Conservation (phyloP, 2,113 vertebrate genomes). For the Psilopsiagon aurifrons region DNA sequence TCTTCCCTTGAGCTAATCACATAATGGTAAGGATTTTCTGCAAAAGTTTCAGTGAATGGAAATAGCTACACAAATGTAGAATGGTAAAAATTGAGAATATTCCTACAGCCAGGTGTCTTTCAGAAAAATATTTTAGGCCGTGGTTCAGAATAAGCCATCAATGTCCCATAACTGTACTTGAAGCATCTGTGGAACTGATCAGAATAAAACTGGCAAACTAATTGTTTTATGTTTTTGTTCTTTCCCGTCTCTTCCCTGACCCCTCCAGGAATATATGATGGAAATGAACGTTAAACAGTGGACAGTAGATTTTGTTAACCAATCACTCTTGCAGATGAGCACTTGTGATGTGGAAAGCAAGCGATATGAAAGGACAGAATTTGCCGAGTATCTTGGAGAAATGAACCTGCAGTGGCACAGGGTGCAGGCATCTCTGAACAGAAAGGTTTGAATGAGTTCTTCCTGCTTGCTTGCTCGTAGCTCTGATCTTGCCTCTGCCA, state of each 20-base stretch:
- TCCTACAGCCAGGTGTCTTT: background rate
- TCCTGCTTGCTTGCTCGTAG: background rate
- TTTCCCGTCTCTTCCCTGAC: background rate
- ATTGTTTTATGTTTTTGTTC: background rate
- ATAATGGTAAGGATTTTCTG: background rate
- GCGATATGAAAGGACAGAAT: conserved; percentile 79
- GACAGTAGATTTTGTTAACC: conserved; percentile 85
- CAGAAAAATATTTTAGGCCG: background rate
- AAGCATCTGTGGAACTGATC: background rate
- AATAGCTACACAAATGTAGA: background rate
- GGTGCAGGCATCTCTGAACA: conserved; percentile 74
- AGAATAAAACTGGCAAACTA: background rate
- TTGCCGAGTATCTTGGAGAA: conserved; percentile 85
- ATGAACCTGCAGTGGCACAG: conserved; percentile 83
- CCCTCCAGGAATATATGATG: conserved; percentile 76
- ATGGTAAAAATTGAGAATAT: background rate
- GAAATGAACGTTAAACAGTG: conserved; percentile 83
- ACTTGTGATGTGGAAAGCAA: conserved; percentile 78
- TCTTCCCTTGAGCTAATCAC: background rate
- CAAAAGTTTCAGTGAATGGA: background rate
- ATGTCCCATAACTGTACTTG: background rate
- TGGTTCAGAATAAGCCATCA: background rate
- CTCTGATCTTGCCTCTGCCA: background rate
- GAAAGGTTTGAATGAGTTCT: conserved; percentile 75
- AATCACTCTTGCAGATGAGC: conserved; percentile 79